Evolutionary conservation across 2,888 invertebrate species (phyloP).

Genomic region (Thereva unica): DNA sequence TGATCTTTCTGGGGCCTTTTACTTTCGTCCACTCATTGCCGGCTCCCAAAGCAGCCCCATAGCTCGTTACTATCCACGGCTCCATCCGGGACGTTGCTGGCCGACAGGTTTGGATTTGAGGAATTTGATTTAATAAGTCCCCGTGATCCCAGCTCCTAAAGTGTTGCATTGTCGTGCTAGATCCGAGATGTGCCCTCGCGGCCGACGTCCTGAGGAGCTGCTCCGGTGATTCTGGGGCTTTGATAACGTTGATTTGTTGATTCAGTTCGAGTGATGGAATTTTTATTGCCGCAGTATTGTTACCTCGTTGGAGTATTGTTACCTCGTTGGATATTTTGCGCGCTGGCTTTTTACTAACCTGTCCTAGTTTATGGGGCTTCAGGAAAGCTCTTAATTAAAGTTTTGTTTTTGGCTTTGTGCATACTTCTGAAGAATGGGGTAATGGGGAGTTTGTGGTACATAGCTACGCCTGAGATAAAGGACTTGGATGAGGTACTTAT

Average conservation of each 20-base stretch:
- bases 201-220: constrained; percentile 7
- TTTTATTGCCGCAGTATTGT: constrained; percentile 14
- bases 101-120: constrained; percentile 35
- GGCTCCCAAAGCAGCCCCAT: constrained; percentile 25
- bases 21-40: constrained; percentile 38
- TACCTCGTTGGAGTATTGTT: no score
- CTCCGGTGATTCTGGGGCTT: constrained; percentile 28
- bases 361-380: no score
- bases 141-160: constrained; percentile 16
- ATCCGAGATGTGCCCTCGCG: constrained; percentile 7
- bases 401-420: no score
- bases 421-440: no score
- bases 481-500: no score
- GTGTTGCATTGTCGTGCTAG: constrained; percentile 36
- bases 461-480: no score
- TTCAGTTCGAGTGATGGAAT: constrained; percentile 24
- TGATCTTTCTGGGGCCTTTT: constrained; percentile 21
- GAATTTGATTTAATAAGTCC: constrained; percentile 43
- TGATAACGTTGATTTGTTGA: constrained; percentile 33
- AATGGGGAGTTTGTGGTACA: no score
- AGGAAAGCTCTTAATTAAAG: no score
- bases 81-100: constrained; percentile 22
- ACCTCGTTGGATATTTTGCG: no score
- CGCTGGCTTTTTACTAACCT: no score
- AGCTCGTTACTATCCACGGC: constrained; percentile 7